A percentile compares a stretch with the other conserved stretches of the same genome.
These are phyloP conservation scores for Synanthedon formicaeformis DNA, from an alignment of 2,888 invertebrate genomes.

Conservation along the genomic window DNA sequence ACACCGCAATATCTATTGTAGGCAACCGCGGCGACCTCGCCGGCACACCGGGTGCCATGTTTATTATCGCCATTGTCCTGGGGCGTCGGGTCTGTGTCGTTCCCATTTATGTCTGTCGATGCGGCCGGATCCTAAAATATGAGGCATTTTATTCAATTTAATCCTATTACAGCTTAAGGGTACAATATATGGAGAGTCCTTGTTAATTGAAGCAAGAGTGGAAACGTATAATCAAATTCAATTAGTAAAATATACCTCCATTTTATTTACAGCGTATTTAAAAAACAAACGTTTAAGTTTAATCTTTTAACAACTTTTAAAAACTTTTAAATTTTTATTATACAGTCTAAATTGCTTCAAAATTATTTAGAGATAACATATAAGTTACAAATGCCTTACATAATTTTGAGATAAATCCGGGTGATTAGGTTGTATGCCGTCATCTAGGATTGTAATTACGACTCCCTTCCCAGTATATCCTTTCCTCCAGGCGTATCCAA, in stretches of 20 bases:
- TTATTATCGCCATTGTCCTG: constrained; percentile 99
- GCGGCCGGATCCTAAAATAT: constrained; percentile 87
- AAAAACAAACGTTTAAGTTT: no score
- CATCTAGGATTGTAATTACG: constrained; percentile 96
- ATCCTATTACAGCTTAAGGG: background rate
- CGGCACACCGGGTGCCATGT: constrained; percentile 98
- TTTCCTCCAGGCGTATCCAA: constrained; percentile 93
- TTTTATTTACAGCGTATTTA: no score
- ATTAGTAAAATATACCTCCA: no score
- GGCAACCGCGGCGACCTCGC: constrained; percentile 97
- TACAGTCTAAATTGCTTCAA: background rate
- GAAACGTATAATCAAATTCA: no score
- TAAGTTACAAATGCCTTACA: constrained; percentile 69
- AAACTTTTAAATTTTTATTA: no score
- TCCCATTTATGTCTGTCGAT: constrained; percentile 97
- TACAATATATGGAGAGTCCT: background rate
- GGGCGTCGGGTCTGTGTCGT: constrained; percentile 97
- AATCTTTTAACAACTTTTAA: no score
- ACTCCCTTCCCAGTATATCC: constrained; percentile 97
- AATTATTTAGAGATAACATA: background rate
- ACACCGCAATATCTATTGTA: constrained; percentile 97
- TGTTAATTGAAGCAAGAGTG: no score
- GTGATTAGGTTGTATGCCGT: constrained; percentile 96
- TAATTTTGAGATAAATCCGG: constrained; percentile 93
- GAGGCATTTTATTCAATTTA: constrained; percentile 4